Evolutionary conservation across 2,113 vertebrate genomes (phyloP).

Genomic region (Neolamprologus tretocephalus): DNA sequence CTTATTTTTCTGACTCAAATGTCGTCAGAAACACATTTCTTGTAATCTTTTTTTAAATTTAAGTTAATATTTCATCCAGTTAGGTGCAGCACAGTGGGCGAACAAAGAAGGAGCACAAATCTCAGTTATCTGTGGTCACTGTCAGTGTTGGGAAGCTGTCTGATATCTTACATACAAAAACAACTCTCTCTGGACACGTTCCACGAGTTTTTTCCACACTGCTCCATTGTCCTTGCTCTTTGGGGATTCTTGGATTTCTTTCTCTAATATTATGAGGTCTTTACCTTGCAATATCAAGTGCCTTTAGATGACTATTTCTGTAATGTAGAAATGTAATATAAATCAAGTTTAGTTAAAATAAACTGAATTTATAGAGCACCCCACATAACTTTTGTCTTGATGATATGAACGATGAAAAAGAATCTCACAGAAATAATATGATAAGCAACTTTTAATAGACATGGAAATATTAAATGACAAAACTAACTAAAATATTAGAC

Average conservation of each 20-base stretch:
- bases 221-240: neutral
- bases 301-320: rapidly evolving
- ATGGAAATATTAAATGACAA: slow-evolving; percentile 23
- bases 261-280: neutral
- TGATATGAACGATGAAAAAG: neutral
- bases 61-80: neutral
- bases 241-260: neutral
- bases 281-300: neutral
- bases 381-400: neutral
- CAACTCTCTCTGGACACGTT: neutral
- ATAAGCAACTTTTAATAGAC: slow-evolving; percentile 56
- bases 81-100: neutral
- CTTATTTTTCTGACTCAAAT: neutral
- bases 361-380: neutral
- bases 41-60: neutral
- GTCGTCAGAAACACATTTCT: neutral
- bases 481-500: slow-evolving; percentile 24
- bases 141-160: neutral
- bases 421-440: slow-evolving; percentile 3
- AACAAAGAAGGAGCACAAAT: neutral
- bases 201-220: neutral
- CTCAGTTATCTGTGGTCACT: neutral
- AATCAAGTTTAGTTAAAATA: neutral
- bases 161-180: neutral
- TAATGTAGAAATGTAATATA: neutral